Percentiles rank a stretch among this genome's conserved stretches.
These are phyloP conservation scores for Pseudorasbora parva DNA, from an alignment of 2,113 vertebrate species.

Conservation along the genomic window DNA sequence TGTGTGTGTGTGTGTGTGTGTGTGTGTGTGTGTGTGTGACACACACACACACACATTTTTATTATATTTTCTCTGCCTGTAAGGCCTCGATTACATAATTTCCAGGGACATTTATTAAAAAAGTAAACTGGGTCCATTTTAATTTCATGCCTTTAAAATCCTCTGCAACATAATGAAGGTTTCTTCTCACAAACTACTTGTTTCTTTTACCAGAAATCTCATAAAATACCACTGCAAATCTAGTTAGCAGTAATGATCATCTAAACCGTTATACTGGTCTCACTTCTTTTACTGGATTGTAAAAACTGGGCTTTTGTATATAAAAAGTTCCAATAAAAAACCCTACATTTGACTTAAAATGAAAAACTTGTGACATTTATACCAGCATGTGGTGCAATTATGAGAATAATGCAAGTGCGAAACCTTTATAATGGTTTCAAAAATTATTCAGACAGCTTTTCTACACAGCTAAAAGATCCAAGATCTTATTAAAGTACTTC, in stretches of 20 bases:
- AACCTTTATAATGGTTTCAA: conserved; percentile 58
- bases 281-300: conserved; percentile 28
- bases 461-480: conserved; percentile 49
- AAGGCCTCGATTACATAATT: not conserved
- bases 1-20: too few relatives aligned
- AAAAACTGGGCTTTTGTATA: not conserved
- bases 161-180: not conserved
- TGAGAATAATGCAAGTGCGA: conserved; percentile 52
- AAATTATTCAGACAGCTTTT: conserved; percentile 41
- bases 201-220: not conserved
- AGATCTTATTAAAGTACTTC: conserved; percentile 66
- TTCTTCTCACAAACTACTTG: not conserved
- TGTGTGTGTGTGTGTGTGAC: too few relatives aligned
- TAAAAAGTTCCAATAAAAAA: conserved; percentile 40
- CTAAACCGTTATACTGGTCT: conserved; percentile 23
- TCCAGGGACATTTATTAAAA: not conserved
- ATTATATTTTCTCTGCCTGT: not conserved
- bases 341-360: not conserved
- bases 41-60: too few relatives aligned
- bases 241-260: conserved; percentile 37
- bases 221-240: conserved; percentile 30
- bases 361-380: conserved; percentile 45
- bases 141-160: not conserved
- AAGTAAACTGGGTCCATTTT: not conserved
- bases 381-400: conserved; percentile 48